Evolutionary conservation across 2,113 vertebrate genomes (phyloP).

Genomic region (Ptyas mucosa): DNA sequence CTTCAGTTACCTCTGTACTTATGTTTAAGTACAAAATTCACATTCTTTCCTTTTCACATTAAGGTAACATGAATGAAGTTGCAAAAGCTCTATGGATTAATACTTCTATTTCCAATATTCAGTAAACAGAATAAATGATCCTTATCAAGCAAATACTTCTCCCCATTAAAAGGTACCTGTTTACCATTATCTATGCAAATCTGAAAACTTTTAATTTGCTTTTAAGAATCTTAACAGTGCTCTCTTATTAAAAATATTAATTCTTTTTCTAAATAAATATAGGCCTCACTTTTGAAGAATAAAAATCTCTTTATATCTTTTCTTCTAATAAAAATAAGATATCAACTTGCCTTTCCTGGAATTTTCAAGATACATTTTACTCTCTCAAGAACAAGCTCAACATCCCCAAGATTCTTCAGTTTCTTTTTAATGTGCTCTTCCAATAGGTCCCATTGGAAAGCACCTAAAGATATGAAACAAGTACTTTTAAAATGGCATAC

Average conservation of each 20-base stretch:
- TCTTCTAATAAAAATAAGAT: neutral
- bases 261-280: neutral
- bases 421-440: constrained; percentile 89
- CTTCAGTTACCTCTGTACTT: neutral
- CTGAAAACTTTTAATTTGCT: neutral
- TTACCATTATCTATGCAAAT: neutral
- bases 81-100: neutral
- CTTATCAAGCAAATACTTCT: neutral
- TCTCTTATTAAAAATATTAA: neutral
- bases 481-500: neutral
- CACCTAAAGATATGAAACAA: constrained; percentile 70
- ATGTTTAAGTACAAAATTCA: neutral
- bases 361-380: constrained; percentile 83
- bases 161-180: neutral
- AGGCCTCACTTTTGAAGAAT: neutral
- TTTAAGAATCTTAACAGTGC: neutral
- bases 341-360: constrained; percentile 67
- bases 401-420: constrained; percentile 82
- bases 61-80: neutral
- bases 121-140: neutral
- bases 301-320: neutral
- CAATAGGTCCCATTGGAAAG: constrained; percentile 88
- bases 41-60: neutral
- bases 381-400: constrained; percentile 83
- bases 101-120: neutral